Evolutionary conservation across 2,888 invertebrate species (phyloP).

Genomic region (Tenthredo scrophulariae): DNA sequence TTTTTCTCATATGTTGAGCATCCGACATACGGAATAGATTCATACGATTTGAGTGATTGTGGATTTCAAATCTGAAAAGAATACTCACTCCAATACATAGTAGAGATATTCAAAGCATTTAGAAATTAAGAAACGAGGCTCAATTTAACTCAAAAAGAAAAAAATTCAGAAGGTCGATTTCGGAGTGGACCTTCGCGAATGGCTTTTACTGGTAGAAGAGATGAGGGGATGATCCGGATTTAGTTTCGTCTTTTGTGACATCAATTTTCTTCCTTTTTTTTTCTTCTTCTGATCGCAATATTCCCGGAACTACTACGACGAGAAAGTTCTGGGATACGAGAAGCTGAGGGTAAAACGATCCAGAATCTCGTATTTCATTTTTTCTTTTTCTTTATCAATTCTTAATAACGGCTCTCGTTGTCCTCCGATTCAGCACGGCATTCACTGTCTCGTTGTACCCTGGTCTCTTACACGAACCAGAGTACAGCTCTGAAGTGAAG

Average conservation of each 20-base stretch:
- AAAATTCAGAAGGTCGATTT: slow-evolving; percentile 56
- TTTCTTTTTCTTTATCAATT: slow-evolving; percentile 28
- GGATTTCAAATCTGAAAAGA: not conserved
- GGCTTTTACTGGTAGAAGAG: slow-evolving; percentile 55
- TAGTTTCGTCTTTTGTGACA: slow-evolving; percentile 33
- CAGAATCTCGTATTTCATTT: slow-evolving; percentile 42
- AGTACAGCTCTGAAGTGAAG: slow-evolving; percentile 41
- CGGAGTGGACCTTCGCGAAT: not conserved
- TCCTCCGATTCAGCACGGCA: slow-evolving; percentile 29
- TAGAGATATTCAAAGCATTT: not conserved
- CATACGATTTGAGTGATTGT: not conserved
- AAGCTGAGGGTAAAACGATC: slow-evolving; percentile 35
- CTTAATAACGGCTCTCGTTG: slow-evolving; percentile 49
- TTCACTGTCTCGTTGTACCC: not conserved
- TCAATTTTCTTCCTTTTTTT: not conserved
- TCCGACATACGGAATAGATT: not conserved
- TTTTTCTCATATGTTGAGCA: slow-evolving; percentile 13
- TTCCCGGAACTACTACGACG: slow-evolving; percentile 55
- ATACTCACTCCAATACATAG: not conserved
- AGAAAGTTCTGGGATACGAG: not conserved
- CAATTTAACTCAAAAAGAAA: slow-evolving; percentile 32
- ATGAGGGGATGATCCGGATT: slow-evolving; percentile 47
- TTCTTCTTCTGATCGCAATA: slow-evolving; percentile 36
- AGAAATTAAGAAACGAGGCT: not conserved
- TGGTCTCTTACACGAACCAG: slow-evolving; percentile 21